A percentile compares a stretch with the other conserved stretches of the same genome.
These are phyloP conservation scores for Matsumyia berberina DNA, from an alignment of 2,888 invertebrate species.

Conservation along the genomic window DNA sequence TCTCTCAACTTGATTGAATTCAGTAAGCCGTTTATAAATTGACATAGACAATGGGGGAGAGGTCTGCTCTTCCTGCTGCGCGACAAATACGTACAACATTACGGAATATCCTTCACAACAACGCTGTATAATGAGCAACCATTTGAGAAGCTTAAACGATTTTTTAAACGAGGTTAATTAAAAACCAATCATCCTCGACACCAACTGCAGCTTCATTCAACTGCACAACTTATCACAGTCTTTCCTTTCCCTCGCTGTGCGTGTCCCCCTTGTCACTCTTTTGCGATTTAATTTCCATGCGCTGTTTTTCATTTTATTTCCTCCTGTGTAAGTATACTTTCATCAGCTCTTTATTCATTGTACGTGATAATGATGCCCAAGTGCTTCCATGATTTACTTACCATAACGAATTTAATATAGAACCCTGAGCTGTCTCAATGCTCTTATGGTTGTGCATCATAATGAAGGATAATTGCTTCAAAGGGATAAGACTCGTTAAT, in stretches of 20 bases:
- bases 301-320: not conserved
- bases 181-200: slow-evolving; percentile 4
- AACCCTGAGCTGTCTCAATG: not conserved
- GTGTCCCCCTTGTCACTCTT: not conserved
- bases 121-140: no score
- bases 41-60: no score
- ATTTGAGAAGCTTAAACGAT: not conserved
- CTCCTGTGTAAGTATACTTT: not conserved
- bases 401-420: slow-evolving; percentile 4
- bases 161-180: not conserved
- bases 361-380: slow-evolving; percentile 9
- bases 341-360: not conserved
- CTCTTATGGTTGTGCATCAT: not conserved
- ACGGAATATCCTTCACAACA: no score
- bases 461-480: slow-evolving; percentile 1
- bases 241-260: not conserved
- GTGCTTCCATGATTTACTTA: not conserved
- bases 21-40: no score
- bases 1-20: no score
- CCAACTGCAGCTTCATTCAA: not conserved
- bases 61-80: no score
- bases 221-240: not conserved
- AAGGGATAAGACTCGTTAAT: no score
- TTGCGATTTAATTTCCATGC: not conserved
- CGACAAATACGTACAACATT: no score